Evolutionary conservation across 2,888 invertebrate genomes (phyloP).

Genomic region (Ischnura elegans): DNA sequence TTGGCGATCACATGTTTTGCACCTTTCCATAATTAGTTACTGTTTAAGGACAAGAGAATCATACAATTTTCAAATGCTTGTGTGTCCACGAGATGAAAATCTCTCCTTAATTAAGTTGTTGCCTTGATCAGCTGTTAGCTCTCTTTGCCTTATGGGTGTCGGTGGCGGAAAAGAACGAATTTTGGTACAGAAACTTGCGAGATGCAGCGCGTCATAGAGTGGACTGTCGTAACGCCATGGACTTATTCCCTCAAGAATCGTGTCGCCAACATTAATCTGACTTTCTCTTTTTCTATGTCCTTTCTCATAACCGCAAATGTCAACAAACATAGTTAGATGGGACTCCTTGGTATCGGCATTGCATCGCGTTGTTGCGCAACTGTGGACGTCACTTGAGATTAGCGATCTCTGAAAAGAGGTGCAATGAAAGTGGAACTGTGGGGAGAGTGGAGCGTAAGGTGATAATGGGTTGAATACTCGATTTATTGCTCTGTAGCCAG

Average conservation of each 20-base stretch:
- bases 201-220: no score
- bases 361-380: background rate
- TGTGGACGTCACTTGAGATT: background rate
- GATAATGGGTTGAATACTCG: background rate
- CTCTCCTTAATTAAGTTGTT: no score
- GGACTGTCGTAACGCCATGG: no score
- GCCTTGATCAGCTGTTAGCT: no score
- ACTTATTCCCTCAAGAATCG: background rate
- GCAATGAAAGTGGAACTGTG: background rate
- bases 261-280: background rate
- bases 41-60: no score
- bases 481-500: background rate
- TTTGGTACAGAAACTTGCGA: no score
- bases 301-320: background rate
- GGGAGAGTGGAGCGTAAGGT: background rate
- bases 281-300: background rate
- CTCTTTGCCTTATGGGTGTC: no score
- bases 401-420: background rate
- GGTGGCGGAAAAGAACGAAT: no score
- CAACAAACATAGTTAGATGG: background rate
- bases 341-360: background rate
- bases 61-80: no score
- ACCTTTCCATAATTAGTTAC: no score
- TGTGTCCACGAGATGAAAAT: no score
- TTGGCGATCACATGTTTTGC: no score